Conservation (phyloP, 2,888 invertebrate species). For the Morinoia aosen region DNA sequence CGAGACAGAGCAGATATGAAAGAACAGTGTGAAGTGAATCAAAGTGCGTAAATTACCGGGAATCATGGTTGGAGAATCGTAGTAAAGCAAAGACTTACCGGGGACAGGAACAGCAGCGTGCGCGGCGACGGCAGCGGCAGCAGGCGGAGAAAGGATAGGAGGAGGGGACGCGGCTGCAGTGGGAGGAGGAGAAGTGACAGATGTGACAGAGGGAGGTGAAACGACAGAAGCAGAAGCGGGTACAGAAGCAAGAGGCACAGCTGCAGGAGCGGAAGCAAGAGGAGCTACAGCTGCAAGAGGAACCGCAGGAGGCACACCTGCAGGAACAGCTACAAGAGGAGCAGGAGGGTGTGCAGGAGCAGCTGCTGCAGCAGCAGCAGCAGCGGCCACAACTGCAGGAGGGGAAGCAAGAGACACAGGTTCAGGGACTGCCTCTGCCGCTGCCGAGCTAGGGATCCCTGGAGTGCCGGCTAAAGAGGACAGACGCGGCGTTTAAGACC, state of each 20-base stretch:
- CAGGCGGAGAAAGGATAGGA: background rate
- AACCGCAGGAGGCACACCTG: background rate
- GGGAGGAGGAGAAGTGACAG: background rate
- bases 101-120: background rate
- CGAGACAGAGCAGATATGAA: too few species aligned
- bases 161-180: background rate
- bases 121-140: background rate
- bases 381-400: background rate
- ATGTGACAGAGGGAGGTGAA: background rate
- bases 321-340: slow-evolving; percentile 14
- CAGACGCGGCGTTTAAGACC: background rate
- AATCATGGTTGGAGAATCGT: too few species aligned
- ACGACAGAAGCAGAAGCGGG: slow-evolving; percentile 30
- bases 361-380: background rate
- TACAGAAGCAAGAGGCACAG: background rate
- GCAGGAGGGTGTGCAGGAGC: background rate
- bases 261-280: background rate
- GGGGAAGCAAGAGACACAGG: slow-evolving; percentile 21
- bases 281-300: background rate
- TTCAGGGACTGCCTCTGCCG: background rate
- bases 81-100: background rate
- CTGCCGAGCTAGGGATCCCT: slow-evolving; percentile 25
- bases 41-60: too few species aligned
- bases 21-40: too few species aligned
- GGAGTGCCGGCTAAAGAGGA: slow-evolving; percentile 45